phyloP scores from a whole-genome alignment of 2,888 invertebrate genomes.

The Eurytoma californica region DNA sequence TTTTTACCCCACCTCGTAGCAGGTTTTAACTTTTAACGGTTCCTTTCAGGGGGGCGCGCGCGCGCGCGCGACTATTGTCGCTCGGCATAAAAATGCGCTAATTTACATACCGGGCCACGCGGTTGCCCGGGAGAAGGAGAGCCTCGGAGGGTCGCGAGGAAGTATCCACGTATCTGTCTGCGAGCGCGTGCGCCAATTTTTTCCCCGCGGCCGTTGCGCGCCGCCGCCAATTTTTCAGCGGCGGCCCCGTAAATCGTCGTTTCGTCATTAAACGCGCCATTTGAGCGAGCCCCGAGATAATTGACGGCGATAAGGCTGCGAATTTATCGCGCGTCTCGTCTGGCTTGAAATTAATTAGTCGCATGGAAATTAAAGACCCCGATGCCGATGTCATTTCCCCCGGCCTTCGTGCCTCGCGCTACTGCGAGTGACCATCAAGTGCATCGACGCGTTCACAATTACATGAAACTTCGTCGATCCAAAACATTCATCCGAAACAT shows the following conservation, averaged over 20 bases:
- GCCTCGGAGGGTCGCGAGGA: neutral
- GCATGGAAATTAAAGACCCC: no score
- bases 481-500: no score
- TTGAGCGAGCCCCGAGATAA: neutral
- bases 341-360: no score
- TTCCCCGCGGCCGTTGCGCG: neutral
- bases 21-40: slow-evolving; percentile 74
- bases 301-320: no score
- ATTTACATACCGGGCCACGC: slow-evolving; percentile 70
- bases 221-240: no score
- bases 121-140: slow-evolving; percentile 64
- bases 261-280: slow-evolving; percentile 23
- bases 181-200: slow-evolving; percentile 54
- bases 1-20: slow-evolving; percentile 59
- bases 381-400: no score
- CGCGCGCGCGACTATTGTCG: slow-evolving; percentile 63
- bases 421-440: no score
- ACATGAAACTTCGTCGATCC: no score
- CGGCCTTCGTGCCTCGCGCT: no score
- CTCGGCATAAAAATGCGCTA: slow-evolving; percentile 67
- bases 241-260: neutral
- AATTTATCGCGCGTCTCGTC: no score
- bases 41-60: slow-evolving; percentile 62
- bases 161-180: slow-evolving; percentile 46
- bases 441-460: no score